Percentiles rank a stretch among this genome's conserved stretches.
phyloP scores from a whole-genome alignment of 2,888 invertebrate species.

The Anaspis maculata region DNA sequence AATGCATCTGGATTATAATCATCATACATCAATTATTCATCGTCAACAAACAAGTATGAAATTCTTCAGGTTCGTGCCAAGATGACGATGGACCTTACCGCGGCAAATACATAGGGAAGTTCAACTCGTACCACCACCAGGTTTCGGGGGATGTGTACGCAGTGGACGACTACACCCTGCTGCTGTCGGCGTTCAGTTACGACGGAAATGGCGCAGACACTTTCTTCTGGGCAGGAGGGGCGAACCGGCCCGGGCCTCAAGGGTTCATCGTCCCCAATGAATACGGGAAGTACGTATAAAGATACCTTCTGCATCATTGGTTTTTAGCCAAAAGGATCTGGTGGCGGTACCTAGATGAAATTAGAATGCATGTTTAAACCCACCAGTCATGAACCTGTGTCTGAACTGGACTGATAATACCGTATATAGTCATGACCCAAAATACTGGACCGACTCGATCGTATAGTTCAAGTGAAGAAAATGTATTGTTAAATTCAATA shows the following conservation, averaged over 20 bases:
- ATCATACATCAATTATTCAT: too few species aligned
- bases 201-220: conserved; percentile 88
- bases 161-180: conserved; percentile 74
- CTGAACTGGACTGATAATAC: too few species aligned
- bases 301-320: not conserved
- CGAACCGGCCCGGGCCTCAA: conserved; percentile 78
- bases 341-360: too few species aligned
- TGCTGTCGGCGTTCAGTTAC: conserved; percentile 75
- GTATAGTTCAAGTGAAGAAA: too few species aligned
- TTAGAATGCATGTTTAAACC: too few species aligned
- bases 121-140: conserved; percentile 88
- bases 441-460: too few species aligned
- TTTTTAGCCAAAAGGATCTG: not conserved
- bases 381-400: too few species aligned
- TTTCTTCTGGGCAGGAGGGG: conserved; percentile 89
- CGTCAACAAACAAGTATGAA: too few species aligned
- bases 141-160: conserved; percentile 85
- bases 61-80: conserved; percentile 24
- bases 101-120: conserved; percentile 74
- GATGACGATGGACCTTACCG: conserved; percentile 67
- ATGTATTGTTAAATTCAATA: too few species aligned
- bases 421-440: too few species aligned
- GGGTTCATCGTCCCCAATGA: conserved; percentile 89
- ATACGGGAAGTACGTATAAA: conserved; percentile 62
- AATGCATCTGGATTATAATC: too few species aligned